These are phyloP conservation scores for Busseola fusca DNA, from an alignment of 2,888 invertebrate species.

Conservation along the genomic window DNA sequence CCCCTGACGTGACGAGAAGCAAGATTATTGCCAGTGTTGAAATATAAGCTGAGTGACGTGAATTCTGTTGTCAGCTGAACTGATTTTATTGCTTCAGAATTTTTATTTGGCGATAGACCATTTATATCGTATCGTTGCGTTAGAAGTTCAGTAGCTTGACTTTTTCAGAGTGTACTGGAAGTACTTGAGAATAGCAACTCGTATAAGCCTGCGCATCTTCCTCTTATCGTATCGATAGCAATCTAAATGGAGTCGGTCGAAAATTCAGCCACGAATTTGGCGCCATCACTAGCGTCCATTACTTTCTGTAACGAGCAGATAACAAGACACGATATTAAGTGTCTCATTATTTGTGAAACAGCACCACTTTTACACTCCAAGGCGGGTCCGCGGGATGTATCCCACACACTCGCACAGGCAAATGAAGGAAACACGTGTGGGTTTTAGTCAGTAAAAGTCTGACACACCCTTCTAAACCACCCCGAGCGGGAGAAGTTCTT, in stretches of 20 bases:
- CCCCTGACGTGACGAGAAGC: slow-evolving; percentile 9
- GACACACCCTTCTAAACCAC: too few species aligned
- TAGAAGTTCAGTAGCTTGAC: too few species aligned
- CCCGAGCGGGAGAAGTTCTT: too few species aligned
- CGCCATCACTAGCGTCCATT: neutral
- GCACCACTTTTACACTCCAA: neutral
- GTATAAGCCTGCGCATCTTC: neutral
- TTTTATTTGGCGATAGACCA: neutral
- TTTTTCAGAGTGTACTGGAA: neutral
- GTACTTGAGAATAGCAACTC: neutral
- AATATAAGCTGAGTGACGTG: slow-evolving; percentile 38
- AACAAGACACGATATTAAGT: neutral
- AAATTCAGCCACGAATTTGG: neutral
- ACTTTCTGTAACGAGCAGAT: neutral
- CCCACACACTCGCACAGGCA: too few species aligned
- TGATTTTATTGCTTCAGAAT: slow-evolving; percentile 13
- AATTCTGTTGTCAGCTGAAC: slow-evolving; percentile 20
- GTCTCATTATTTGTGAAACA: neutral
- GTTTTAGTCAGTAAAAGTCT: too few species aligned
- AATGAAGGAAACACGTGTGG: too few species aligned
- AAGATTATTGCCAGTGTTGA: slow-evolving; percentile 31
- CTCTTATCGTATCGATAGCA: neutral
- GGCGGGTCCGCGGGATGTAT: too few species aligned
- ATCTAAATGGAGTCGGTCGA: neutral
- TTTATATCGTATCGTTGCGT: neutral